phyloP scores from a whole-genome alignment of 2,113 vertebrate genomes.

The Pterophyllum scalare region DNA sequence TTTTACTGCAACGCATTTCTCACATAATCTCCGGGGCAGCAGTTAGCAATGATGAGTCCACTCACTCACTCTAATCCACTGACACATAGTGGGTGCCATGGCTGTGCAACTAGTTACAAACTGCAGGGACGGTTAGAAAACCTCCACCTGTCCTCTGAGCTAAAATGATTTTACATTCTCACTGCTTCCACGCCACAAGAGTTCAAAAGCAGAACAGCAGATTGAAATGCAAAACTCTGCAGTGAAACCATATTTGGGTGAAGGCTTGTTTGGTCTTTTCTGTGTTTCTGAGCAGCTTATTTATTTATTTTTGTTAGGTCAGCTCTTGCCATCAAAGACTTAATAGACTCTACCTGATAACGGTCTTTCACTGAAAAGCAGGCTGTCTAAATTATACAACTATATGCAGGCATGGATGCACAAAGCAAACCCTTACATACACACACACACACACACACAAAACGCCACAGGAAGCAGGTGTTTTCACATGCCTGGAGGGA shows the following conservation, averaged over 20 bases:
- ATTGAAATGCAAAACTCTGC: slow-evolving; percentile 68
- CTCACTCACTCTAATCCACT: slow-evolving; percentile 15
- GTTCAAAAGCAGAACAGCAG: slow-evolving; percentile 54
- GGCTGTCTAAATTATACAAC: slow-evolving; percentile 30
- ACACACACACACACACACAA: slow-evolving; percentile 27
- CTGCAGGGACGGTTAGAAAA: slow-evolving; percentile 8
- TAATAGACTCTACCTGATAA: slow-evolving; percentile 12
- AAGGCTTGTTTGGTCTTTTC: slow-evolving; percentile 41
- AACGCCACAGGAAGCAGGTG: slow-evolving; percentile 56
- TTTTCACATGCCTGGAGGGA: slow-evolving; percentile 52
- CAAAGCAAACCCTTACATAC: neutral
- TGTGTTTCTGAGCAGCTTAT: slow-evolving; percentile 29
- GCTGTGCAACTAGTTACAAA: slow-evolving; percentile 8
- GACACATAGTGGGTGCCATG: neutral
- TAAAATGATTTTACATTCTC: slow-evolving; percentile 42
- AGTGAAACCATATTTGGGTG: slow-evolving; percentile 33
- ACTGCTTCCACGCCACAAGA: slow-evolving; percentile 26
- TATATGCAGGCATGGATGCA: neutral
- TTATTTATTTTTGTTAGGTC: slow-evolving; percentile 14
- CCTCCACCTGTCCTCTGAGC: slow-evolving; percentile 29
- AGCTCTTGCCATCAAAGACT: slow-evolving; percentile 37
- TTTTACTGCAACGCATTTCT: slow-evolving; percentile 8
- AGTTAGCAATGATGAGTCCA: neutral
- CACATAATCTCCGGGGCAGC: neutral
- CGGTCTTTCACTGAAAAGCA: slow-evolving; percentile 5